Evolutionary conservation across 2,797 vertebrate genomes (phyloP).

Genomic region (Pseudochirops corinnae): DNA sequence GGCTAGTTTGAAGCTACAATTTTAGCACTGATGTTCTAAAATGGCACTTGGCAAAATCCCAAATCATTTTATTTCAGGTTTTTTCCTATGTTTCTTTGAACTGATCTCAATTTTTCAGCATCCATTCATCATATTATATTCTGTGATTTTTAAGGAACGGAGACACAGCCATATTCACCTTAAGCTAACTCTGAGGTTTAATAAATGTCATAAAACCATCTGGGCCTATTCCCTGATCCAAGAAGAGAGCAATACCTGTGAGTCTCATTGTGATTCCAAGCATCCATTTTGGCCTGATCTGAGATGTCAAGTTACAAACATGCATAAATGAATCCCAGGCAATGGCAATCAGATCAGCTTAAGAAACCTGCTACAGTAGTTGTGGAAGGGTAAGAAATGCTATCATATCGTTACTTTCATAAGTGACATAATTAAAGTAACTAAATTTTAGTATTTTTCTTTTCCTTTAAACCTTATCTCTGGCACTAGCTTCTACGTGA

Average conservation of each 20-base stretch:
- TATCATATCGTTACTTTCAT: background rate
- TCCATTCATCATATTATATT: background rate
- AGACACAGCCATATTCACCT: background rate
- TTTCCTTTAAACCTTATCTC: background rate
- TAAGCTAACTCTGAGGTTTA: background rate
- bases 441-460: background rate
- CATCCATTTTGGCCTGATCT: background rate
- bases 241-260: background rate
- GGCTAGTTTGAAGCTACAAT: constrained; percentile 4
- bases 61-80: background rate
- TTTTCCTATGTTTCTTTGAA: background rate
- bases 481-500: background rate
- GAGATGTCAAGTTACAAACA: background rate
- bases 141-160: background rate
- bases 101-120: background rate
- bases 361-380: background rate
- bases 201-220: background rate
- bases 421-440: background rate
- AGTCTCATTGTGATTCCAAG: background rate
- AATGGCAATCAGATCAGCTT: background rate
- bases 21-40: background rate
- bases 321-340: background rate
- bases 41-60: background rate
- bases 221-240: background rate
- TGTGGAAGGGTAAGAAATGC: background rate